These are phyloP conservation scores for Ditylenchus weischeri DNA, from an alignment of 2,888 invertebrate genomes.

Conservation along the genomic window DNA sequence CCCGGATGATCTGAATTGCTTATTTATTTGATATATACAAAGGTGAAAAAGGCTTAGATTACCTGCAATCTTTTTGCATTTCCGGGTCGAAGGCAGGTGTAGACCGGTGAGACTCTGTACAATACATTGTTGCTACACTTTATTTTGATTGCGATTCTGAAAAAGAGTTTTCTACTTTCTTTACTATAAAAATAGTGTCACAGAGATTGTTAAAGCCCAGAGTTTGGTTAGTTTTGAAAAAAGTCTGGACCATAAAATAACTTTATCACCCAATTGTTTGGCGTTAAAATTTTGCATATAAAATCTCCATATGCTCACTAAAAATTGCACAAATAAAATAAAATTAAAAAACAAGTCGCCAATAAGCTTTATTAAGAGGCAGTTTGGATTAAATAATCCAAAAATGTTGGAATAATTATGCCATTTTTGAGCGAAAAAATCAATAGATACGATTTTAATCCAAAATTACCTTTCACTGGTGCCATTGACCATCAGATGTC, in stretches of 20 bases:
- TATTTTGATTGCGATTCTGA: constrained; percentile 53
- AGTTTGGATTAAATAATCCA: no score
- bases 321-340: not conserved
- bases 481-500: constrained; percentile 55
- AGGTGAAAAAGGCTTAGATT: not conserved
- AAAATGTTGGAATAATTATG: no score
- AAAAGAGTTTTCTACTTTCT: not conserved
- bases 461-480: constrained; percentile 40
- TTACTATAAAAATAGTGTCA: no score
- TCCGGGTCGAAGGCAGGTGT: constrained; percentile 50
- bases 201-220: no score
- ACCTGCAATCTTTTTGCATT: constrained; percentile 49
- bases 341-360: no score
- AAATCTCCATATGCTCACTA: not conserved
- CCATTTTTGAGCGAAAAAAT: no score
- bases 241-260: not conserved
- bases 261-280: not conserved
- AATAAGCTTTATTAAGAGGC: no score
- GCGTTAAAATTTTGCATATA: not conserved
- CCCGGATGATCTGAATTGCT: constrained; percentile 44
- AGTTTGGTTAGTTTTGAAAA: not conserved
- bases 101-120: constrained; percentile 54
- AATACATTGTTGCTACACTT: constrained; percentile 54
- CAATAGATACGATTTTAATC: not conserved
- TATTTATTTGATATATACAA: constrained; percentile 12